phyloP scores from a whole-genome alignment of 92 coral and sea anemone species.

The Phenganax marumi region DNA sequence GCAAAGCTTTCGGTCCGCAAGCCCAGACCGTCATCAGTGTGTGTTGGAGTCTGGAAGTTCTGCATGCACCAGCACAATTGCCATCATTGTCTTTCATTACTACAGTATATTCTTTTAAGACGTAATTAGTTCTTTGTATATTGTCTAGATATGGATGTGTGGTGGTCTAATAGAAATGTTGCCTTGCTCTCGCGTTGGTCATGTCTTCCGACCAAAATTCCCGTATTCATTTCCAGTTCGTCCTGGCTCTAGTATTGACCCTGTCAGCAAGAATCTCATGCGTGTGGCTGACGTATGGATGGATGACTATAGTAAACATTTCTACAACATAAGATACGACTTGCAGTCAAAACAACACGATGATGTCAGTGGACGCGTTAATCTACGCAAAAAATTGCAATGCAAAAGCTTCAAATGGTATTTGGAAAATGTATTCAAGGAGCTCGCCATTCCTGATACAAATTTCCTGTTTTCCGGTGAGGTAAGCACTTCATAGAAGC shows the following conservation, averaged over 20 bases:
- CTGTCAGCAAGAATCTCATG: slow-evolving; percentile 96
- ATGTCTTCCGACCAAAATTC: slow-evolving; percentile 89
- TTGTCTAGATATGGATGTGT: slow-evolving; percentile 94
- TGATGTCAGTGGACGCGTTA: slow-evolving; percentile 82
- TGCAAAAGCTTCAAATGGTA: slow-evolving; percentile 99
- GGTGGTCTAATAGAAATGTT: slow-evolving; percentile 96
- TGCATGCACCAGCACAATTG: no score
- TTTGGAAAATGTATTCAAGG: slow-evolving; percentile 81
- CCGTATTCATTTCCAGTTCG: slow-evolving; percentile 97
- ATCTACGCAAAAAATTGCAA: slow-evolving; percentile 70
- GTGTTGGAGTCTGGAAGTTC: no score
- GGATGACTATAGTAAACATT: slow-evolving; percentile 95
- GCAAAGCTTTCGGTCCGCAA: no score
- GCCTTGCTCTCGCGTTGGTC: slow-evolving; percentile 98
- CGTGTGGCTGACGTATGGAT: slow-evolving; percentile 99
- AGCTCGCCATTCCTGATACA: slow-evolving; percentile 78
- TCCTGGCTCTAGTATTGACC: slow-evolving; percentile 64
- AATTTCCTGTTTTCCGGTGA: slow-evolving; percentile 86
- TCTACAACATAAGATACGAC: slow-evolving; percentile 92
- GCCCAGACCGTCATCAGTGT: no score
- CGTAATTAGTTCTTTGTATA: background rate
- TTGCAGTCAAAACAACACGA: slow-evolving; percentile 80
- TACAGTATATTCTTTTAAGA: no score
- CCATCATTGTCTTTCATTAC: no score
- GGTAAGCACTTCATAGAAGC: slow-evolving; percentile 64